These are phyloP conservation scores for Panzeria rudis DNA, from an alignment of 2,888 invertebrate genomes.

Conservation along the genomic window DNA sequence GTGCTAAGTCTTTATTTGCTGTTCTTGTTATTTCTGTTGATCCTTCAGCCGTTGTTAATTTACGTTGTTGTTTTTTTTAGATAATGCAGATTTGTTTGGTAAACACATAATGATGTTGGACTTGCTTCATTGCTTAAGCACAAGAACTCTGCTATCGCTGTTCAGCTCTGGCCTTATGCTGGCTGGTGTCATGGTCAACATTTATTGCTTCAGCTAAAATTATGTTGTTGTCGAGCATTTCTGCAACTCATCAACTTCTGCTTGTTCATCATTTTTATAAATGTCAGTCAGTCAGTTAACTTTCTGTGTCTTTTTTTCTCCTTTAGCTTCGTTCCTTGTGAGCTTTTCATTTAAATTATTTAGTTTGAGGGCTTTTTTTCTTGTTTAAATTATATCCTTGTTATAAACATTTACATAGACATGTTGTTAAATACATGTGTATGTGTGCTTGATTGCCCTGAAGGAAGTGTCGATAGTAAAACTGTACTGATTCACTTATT, in stretches of 20 bases:
- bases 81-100: constrained; percentile 60
- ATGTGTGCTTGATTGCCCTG: not conserved
- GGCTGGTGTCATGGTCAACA: constrained; percentile 59
- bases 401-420: constrained; percentile 7
- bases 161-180: constrained; percentile 13
- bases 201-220: constrained; percentile 50
- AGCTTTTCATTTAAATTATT: constrained; percentile 64
- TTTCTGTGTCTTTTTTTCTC: constrained; percentile 2
- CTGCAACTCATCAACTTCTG: constrained; percentile 55
- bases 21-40: not conserved
- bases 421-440: not conserved
- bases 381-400: constrained; percentile 65
- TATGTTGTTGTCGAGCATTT: constrained; percentile 54
- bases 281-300: constrained; percentile 61
- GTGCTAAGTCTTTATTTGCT: not conserved
- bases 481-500: too few relatives aligned
- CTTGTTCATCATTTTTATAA: constrained; percentile 54
- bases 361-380: constrained; percentile 63
- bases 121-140: constrained; percentile 15
- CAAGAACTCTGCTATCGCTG: not conserved
- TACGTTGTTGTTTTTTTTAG: constrained; percentile 35
- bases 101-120: constrained; percentile 45
- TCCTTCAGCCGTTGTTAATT: constrained; percentile 53
- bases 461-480: too few relatives aligned
- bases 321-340: constrained; percentile 21